These are phyloP conservation scores for Andricus grossulariae DNA, from an alignment of 1,140 invertebrate species.

Conservation along the genomic window DNA sequence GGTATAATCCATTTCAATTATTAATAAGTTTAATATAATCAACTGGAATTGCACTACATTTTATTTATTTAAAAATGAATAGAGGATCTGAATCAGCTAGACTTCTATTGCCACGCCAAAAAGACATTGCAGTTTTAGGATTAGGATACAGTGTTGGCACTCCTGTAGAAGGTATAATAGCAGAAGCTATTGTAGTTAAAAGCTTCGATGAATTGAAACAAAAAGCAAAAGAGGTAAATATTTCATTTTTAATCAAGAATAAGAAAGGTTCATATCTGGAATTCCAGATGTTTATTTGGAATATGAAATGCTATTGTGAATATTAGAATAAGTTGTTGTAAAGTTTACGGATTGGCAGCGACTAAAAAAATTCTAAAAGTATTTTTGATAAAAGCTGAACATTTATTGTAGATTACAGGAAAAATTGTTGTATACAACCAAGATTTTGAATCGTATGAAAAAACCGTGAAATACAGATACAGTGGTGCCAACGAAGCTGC, in stretches of 20 bases:
- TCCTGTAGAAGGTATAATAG: slow-evolving; percentile 80
- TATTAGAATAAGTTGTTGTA: too few species aligned
- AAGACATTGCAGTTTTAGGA: slow-evolving; percentile 80
- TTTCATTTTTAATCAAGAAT: slow-evolving; percentile 3
- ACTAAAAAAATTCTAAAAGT: neutral
- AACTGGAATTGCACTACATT: neutral
- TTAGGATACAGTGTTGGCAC: slow-evolving; percentile 82
- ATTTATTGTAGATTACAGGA: slow-evolving; percentile 75
- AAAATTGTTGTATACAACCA: slow-evolving; percentile 88
- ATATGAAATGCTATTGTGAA: too few species aligned
- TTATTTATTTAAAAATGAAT: slow-evolving; percentile 42
- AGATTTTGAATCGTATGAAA: slow-evolving; percentile 79
- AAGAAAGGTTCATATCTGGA: too few species aligned
- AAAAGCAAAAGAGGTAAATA: slow-evolving; percentile 70
- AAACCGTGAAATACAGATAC: slow-evolving; percentile 79
- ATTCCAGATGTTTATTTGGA: too few species aligned
- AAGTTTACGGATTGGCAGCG: too few species aligned
- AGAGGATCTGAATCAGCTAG: slow-evolving; percentile 81
- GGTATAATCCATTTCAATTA: slow-evolving; percentile 62
- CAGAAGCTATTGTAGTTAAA: slow-evolving; percentile 82
- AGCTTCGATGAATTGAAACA: slow-evolving; percentile 81
- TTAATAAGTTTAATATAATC: neutral
- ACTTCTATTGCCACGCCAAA: slow-evolving; percentile 78
- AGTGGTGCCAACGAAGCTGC: slow-evolving; percentile 80
- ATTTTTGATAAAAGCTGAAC: too few species aligned